A percentile compares a stretch with the other conserved stretches of the same genome.
Evolutionary conservation across 2,797 vertebrate genomes (phyloP).

Genomic region (Urophycis tenuis): DNA sequence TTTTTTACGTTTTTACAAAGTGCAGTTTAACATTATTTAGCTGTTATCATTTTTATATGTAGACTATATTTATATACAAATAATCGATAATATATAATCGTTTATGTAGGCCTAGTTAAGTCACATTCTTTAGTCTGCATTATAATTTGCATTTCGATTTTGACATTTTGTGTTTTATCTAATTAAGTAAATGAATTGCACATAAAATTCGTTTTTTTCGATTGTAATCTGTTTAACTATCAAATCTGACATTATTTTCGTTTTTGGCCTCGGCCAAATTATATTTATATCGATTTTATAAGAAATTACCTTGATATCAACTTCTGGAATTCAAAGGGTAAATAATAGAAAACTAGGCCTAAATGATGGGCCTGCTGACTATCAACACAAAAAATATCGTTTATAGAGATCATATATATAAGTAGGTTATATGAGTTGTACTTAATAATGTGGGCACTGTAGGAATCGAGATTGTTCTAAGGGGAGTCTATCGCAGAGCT

Average conservation of each 20-base stretch:
- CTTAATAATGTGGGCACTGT: neutral
- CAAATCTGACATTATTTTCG: conserved; percentile 6
- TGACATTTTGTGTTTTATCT: too few relatives aligned
- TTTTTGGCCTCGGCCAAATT: conserved; percentile 1
- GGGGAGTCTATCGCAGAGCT: neutral
- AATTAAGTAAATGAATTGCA: too few relatives aligned
- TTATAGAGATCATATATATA: neutral
- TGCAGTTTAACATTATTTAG: too few relatives aligned
- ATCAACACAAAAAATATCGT: neutral
- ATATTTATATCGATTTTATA: neutral
- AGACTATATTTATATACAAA: neutral
- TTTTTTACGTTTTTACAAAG: neutral
- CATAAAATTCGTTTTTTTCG: neutral
- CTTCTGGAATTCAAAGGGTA: neutral
- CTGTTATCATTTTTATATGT: neutral
- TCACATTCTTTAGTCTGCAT: neutral
- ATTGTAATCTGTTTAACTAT: neutral
- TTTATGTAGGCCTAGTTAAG: neutral
- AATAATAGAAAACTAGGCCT: neutral
- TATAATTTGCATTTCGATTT: too few relatives aligned
- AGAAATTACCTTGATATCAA: neutral
- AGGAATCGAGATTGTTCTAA: neutral
- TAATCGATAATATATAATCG: neutral
- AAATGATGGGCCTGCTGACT: neutral
- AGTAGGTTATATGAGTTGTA: neutral